These are phyloP conservation scores for Megalops atlanticus DNA, from an alignment of 2,113 vertebrate species.

Conservation along the genomic window DNA sequence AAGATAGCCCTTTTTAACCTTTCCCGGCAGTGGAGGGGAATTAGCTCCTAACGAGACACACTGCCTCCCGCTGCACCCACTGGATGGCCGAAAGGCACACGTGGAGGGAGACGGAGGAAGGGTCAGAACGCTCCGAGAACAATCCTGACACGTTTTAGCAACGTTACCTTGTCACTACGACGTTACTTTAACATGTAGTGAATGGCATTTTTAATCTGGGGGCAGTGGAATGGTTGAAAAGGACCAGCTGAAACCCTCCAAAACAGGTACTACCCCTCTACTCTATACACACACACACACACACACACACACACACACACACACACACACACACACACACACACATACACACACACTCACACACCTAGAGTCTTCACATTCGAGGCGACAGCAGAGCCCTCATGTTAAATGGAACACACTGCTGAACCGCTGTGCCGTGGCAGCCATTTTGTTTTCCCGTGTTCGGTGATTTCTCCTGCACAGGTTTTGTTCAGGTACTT, in stretches of 20 bases:
- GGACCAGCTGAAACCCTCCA: no score
- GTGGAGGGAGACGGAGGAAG: background rate
- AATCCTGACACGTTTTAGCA: background rate
- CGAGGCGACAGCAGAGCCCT: no score
- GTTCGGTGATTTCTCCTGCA: background rate
- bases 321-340: conserved; percentile 13
- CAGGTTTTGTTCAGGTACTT: no score
- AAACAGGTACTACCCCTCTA: background rate
- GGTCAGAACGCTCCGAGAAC: background rate
- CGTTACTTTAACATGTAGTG: no score
- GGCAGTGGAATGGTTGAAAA: no score
- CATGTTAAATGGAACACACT: background rate
- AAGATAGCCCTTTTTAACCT: conserved; percentile 77
- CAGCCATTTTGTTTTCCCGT: background rate
- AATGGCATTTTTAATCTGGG: no score
- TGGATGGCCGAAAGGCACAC: background rate
- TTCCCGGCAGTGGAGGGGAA: conserved; percentile 71
- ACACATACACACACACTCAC: conserved; percentile 35
- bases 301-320: conserved; percentile 12
- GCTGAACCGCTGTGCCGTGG: background rate
- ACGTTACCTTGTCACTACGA: background rate
- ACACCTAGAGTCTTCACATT: no score
- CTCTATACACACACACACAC: conserved; percentile 45
- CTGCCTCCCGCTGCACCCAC: conserved; percentile 1
- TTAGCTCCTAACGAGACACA: conserved; percentile 63